Conservation (phyloP, 1,140 invertebrate genomes). For the Aphis gossypii region DNA sequence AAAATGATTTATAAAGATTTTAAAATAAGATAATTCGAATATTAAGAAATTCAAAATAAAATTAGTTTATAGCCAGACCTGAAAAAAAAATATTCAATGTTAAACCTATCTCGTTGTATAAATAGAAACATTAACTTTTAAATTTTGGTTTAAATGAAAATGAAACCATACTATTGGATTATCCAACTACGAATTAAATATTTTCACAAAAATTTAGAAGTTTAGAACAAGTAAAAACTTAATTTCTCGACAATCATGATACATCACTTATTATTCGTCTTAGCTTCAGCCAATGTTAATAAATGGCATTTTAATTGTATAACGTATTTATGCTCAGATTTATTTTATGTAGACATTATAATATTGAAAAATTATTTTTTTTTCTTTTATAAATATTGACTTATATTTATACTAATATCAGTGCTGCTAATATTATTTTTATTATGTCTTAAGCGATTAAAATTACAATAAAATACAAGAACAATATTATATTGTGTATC, state of each 20-base stretch:
- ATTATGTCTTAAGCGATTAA: neutral
- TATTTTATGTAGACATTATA: neutral
- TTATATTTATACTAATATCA: neutral
- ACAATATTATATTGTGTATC: neutral
- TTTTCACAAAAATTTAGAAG: neutral
- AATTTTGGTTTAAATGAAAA: neutral
- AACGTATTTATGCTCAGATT: neutral
- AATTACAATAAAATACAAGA: neutral
- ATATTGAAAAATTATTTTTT: neutral
- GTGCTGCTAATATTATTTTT: neutral
- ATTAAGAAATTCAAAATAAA: neutral
- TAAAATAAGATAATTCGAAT: neutral
- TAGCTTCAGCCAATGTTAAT: neutral
- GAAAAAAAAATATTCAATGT: neutral
- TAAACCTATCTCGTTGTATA: neutral
- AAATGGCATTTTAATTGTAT: neutral
- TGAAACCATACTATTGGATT: neutral
- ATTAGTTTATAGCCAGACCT: neutral
- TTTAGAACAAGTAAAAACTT: neutral
- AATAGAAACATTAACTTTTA: neutral
- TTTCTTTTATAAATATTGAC: neutral
- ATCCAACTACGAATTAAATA: neutral
- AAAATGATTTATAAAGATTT: neutral
- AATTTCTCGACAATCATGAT: neutral
- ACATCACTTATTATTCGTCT: neutral